Evolutionary conservation across 2,888 invertebrate genomes (phyloP).

Genomic region (Ectropis crepuscularia): DNA sequence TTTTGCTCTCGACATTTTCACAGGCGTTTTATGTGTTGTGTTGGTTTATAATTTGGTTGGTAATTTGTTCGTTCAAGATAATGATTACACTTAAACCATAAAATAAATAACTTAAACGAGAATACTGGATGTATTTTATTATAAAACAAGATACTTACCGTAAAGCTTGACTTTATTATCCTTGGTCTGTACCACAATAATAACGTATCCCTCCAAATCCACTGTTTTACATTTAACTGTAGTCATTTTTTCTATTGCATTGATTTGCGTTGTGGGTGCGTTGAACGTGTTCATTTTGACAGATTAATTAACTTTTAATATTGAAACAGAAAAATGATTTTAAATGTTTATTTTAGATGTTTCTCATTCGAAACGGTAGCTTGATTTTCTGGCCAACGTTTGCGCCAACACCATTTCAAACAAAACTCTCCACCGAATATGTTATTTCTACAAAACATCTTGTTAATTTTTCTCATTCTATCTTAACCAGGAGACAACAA

Average conservation of each 20-base stretch:
- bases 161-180: slow-evolving; percentile 97
- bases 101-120: neutral
- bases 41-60: no score
- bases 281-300: slow-evolving; percentile 79
- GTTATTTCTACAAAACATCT: slow-evolving; percentile 62
- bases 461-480: slow-evolving; percentile 62
- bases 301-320: slow-evolving; percentile 34
- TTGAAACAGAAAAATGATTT: slow-evolving; percentile 11
- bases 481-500: slow-evolving; percentile 68
- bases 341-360: slow-evolving; percentile 7
- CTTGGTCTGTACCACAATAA: slow-evolving; percentile 96
- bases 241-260: slow-evolving; percentile 78
- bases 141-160: slow-evolving; percentile 82
- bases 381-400: slow-evolving; percentile 70
- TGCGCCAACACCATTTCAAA: slow-evolving; percentile 80
- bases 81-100: no score
- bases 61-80: no score
- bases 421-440: slow-evolving; percentile 68
- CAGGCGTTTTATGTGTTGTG: no score
- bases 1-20: no score
- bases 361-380: slow-evolving; percentile 33
- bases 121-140: neutral
- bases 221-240: slow-evolving; percentile 86
- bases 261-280: slow-evolving; percentile 79
- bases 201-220: slow-evolving; percentile 97